Evolutionary conservation across 1,140 invertebrate genomes (phyloP).

Genomic region (Drosophila tani): DNA sequence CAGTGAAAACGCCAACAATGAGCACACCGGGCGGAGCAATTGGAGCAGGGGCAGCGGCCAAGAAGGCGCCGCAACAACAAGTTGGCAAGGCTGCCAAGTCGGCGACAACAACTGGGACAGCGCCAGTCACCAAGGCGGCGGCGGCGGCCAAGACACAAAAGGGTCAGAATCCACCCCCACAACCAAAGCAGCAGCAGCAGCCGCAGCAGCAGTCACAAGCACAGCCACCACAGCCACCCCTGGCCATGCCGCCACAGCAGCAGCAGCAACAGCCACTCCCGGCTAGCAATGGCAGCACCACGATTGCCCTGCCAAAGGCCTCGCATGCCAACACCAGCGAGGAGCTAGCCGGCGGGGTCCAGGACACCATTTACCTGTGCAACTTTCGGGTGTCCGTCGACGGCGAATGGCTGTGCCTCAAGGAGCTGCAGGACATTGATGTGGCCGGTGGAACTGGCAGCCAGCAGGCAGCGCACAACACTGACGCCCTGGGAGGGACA

Average conservation of each 20-base stretch:
- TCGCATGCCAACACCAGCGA: conserved; percentile 80
- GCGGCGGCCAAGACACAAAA: conserved; percentile 50
- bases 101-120: conserved; percentile 22
- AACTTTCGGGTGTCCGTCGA: conserved; percentile 98
- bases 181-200: conserved; percentile 40
- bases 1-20: conserved; percentile 53
- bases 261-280: conserved; percentile 33
- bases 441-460: conserved; percentile 85
- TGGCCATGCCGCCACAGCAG: conserved; percentile 7
- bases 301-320: conserved; percentile 76
- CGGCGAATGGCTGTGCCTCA: conserved; percentile 98
- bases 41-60: conserved; percentile 21
- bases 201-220: conserved; percentile 22
- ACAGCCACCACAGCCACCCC: conserved; percentile 36
- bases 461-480: conserved; percentile 42
- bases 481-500: conserved; percentile 1
- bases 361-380: conserved; percentile 98
- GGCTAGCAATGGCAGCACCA: conserved; percentile 56
- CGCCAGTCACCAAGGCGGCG: conserved; percentile 30
- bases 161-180: conserved; percentile 63
- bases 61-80: conserved; percentile 61
- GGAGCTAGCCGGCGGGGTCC: conserved; percentile 93
- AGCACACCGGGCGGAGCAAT: conserved; percentile 36
- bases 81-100: conserved; percentile 62
- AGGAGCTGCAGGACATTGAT: conserved; percentile 96